A percentile compares a stretch with the other conserved stretches of the same genome.
These are phyloP conservation scores for Progne subis DNA, from an alignment of 2,113 vertebrate genomes.

Conservation along the genomic window DNA sequence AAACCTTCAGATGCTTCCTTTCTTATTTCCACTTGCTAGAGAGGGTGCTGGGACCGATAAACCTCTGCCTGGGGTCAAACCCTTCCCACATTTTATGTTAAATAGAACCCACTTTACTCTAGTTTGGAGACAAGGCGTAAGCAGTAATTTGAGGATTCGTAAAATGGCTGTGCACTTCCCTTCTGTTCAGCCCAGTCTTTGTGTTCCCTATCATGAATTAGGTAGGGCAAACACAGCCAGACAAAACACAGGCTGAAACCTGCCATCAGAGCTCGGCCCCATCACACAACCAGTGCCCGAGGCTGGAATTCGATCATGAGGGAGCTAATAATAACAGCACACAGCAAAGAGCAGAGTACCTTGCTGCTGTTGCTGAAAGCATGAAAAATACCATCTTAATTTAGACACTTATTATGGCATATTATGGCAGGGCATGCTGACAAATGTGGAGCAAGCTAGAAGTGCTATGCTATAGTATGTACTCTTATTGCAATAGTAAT, in stretches of 20 bases:
- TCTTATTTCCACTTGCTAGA: not conserved
- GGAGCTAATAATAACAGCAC: slow-evolving; percentile 56
- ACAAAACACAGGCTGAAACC: slow-evolving; percentile 36
- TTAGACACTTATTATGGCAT: slow-evolving; percentile 20
- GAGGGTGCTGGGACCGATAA: not conserved
- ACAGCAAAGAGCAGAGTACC: slow-evolving; percentile 41
- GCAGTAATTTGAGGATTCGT: not conserved
- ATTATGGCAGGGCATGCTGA: not conserved
- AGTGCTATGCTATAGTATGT: not conserved
- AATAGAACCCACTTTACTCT: not conserved
- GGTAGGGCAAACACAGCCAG: not conserved
- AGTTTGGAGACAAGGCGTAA: not conserved
- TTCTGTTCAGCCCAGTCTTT: not conserved
- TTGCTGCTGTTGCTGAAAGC: slow-evolving; percentile 47
- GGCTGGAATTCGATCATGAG: slow-evolving; percentile 53
- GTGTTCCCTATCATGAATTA: not conserved
- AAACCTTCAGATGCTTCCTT: not conserved
- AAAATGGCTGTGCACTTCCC: not conserved
- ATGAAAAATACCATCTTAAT: slow-evolving; percentile 46
- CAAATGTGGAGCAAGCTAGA: not conserved
- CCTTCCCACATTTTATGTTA: not conserved
- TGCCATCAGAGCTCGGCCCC: slow-evolving; percentile 22
- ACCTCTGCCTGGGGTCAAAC: not conserved
- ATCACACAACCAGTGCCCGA: slow-evolving; percentile 25
- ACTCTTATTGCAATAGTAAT: not conserved